These are phyloP conservation scores for Tympanoctomys barrerae DNA, from an alignment of 2,797 vertebrate genomes.

Conservation along the genomic window DNA sequence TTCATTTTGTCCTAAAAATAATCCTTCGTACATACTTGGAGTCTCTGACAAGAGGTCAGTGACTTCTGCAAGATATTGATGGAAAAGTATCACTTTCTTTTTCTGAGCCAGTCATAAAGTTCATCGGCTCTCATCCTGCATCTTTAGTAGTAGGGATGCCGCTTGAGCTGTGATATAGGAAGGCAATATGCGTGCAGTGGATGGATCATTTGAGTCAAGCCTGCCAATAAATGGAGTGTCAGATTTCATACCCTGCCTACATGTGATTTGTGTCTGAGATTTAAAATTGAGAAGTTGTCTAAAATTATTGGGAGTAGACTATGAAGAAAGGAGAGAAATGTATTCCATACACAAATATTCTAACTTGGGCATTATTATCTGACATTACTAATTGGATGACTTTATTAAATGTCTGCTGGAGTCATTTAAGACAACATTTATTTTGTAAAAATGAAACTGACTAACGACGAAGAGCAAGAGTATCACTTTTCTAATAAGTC, in stretches of 20 bases:
- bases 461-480: background rate
- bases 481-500: background rate
- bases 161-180: conserved; percentile 21
- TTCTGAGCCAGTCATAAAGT: conserved; percentile 15
- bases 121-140: conserved; percentile 46
- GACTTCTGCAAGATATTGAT: background rate
- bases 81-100: conserved; percentile 12
- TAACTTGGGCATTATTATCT: background rate
- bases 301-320: conserved; percentile 31
- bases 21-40: conserved; percentile 27
- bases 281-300: conserved; percentile 46
- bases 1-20: conserved; percentile 55
- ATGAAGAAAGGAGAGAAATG: background rate
- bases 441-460: background rate
- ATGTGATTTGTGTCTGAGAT: conserved; percentile 64
- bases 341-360: background rate
- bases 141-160: background rate
- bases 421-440: background rate
- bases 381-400: background rate
- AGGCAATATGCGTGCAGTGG: conserved; percentile 35
- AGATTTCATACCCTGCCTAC: conserved; percentile 60
- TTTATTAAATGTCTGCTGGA: background rate
- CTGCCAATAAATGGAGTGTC: conserved; percentile 49
- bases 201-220: conserved; percentile 59
- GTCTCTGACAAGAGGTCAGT: conserved; percentile 38